A percentile compares a stretch with the other conserved stretches of the same genome.
phyloP scores from a whole-genome alignment of 2,888 invertebrate genomes.

The Zeuzera pyrina region DNA sequence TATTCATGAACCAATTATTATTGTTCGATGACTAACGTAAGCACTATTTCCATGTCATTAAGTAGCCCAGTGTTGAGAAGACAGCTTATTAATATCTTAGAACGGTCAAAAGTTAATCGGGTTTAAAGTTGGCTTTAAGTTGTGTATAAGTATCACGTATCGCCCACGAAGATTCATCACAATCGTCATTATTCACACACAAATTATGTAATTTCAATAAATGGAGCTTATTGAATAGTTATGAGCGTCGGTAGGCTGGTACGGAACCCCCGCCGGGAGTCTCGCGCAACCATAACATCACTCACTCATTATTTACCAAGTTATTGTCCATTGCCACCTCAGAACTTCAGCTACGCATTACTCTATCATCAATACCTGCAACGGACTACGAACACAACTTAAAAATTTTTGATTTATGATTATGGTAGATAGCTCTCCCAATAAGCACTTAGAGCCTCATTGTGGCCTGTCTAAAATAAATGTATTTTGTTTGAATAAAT shows the following conservation, averaged over 20 bases:
- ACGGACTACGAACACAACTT: constrained; percentile 18
- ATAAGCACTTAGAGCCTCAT: constrained; percentile 57
- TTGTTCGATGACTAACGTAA: no score
- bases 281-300: constrained; percentile 14
- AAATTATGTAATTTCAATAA: constrained; percentile 74
- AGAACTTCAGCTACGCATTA: neutral
- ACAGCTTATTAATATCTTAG: constrained; percentile 64
- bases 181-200: constrained; percentile 73
- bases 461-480: constrained; percentile 47
- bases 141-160: constrained; percentile 67
- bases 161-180: constrained; percentile 73
- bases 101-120: constrained; percentile 72
- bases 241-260: constrained; percentile 67
- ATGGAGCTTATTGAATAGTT: constrained; percentile 72
- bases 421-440: constrained; percentile 32
- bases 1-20: no score
- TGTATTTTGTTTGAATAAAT: constrained; percentile 62
- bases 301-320: no score
- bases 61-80: constrained; percentile 32
- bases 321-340: neutral
- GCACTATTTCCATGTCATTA: constrained; percentile 63
- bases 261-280: constrained; percentile 45
- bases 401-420: constrained; percentile 4
- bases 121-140: no score
- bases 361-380: constrained; percentile 11